These are phyloP conservation scores for Laterallus jamaicensis DNA, from an alignment of 2,113 vertebrate species.

Conservation along the genomic window DNA sequence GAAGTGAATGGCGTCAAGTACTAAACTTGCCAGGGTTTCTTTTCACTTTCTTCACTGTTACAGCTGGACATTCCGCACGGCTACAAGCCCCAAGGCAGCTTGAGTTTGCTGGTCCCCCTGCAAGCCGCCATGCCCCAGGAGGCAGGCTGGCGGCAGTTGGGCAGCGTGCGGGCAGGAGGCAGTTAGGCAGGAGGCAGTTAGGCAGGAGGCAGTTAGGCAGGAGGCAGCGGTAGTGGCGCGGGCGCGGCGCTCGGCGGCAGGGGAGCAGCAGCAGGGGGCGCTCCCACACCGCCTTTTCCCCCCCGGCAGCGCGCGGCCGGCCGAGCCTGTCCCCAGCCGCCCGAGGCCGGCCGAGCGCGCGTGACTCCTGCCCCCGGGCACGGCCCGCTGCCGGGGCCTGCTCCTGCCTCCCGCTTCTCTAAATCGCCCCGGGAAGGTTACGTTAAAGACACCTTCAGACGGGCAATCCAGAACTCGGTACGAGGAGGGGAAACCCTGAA, in stretches of 20 bases:
- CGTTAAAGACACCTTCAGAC: rapidly evolving
- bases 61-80: rapidly evolving
- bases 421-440: rapidly evolving
- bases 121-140: too few relatives aligned
- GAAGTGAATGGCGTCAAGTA: rapidly evolving
- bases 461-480: rapidly evolving
- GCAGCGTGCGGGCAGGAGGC: not conserved
- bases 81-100: rapidly evolving
- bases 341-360: too few relatives aligned
- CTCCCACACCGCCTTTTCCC: not conserved
- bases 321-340: too few relatives aligned
- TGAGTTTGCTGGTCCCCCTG: not conserved
- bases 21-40: rapidly evolving
- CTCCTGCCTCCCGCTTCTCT: not conserved
- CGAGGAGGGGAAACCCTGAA: rapidly evolving
- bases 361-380: too few relatives aligned
- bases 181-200: not conserved
- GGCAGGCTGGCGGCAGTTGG: too few relatives aligned
- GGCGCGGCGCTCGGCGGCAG: not conserved
- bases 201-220: not conserved
- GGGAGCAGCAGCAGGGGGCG: not conserved
- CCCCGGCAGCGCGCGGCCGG: too few relatives aligned
- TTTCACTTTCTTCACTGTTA: rapidly evolving
- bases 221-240: not conserved
- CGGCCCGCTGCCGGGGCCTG: too few relatives aligned